Percentiles rank a stretch among this genome's conserved stretches.
Evolutionary conservation across 1,140 invertebrate species (phyloP).

Genomic region (Halictus rubicundus): DNA sequence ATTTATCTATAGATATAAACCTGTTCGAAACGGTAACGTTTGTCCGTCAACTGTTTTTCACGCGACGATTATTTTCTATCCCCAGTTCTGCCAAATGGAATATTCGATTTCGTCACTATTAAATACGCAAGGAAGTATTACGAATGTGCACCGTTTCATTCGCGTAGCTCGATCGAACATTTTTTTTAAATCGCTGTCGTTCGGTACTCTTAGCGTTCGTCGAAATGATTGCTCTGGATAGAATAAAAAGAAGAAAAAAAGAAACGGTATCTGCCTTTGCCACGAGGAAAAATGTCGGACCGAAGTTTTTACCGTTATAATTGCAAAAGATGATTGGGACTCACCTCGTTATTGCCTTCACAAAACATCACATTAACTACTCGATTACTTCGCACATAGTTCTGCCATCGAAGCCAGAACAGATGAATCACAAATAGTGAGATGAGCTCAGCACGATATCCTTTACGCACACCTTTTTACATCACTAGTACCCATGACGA

Average conservation of each 20-base stretch:
- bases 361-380: conserved; percentile 79
- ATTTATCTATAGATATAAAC: conserved; percentile 28
- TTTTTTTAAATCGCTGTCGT: conserved; percentile 8
- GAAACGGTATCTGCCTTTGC: conserved; percentile 25
- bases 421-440: conserved; percentile 61
- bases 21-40: conserved; percentile 32
- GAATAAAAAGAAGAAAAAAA: background rate
- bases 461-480: conserved; percentile 59
- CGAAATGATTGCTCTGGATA: conserved; percentile 15
- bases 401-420: conserved; percentile 63
- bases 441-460: conserved; percentile 67
- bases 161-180: background rate
- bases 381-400: conserved; percentile 66
- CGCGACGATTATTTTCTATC: background rate
- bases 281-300: conserved; percentile 23
- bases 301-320: conserved; percentile 3
- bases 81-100: background rate
- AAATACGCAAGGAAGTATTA: background rate
- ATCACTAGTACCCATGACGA: conserved; percentile 50
- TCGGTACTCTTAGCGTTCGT: background rate
- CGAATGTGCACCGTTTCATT: background rate
- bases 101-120: background rate
- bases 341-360: conserved; percentile 77
- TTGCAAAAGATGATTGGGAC: conserved; percentile 46
- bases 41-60: conserved; percentile 25